phyloP scores from a whole-genome alignment of 2,113 vertebrate genomes.

The Cavia aperea region DNA sequence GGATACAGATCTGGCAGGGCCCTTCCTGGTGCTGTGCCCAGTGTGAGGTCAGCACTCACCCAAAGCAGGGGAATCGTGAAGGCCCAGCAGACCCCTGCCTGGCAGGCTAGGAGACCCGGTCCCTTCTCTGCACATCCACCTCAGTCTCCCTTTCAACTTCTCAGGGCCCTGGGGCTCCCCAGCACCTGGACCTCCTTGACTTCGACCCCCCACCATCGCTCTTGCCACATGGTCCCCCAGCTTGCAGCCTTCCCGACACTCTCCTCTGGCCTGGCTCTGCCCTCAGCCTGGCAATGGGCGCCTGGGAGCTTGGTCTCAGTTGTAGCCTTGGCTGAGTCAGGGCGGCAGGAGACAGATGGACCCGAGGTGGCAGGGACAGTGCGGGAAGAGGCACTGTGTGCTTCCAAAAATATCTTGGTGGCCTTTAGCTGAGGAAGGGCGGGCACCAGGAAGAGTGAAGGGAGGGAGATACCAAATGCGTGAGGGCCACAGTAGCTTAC shows the following conservation, averaged over 20 bases:
- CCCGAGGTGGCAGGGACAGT: too few relatives aligned
- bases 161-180: too few relatives aligned
- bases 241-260: not conserved
- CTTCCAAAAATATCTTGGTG: not conserved
- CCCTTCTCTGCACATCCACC: too few relatives aligned
- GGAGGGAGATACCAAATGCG: not conserved
- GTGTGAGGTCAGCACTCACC: not conserved
- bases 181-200: not conserved
- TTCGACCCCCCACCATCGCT: not conserved
- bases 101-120: too few relatives aligned
- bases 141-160: not conserved
- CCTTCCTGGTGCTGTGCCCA: not conserved
- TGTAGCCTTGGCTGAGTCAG: not conserved
- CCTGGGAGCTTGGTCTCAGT: not conserved
- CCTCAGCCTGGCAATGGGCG: slow-evolving; percentile 18
- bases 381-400: too few relatives aligned
- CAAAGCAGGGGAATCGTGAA: not conserved
- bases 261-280: not conserved
- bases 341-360: not conserved
- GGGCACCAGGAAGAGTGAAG: not conserved
- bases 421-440: not conserved
- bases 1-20: not conserved
- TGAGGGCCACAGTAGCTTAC: not conserved
- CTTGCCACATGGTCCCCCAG: not conserved
- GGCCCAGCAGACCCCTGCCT: too few relatives aligned